These are phyloP conservation scores for Globodera ellingtonae DNA, from an alignment of 1,140 invertebrate species.

Conservation along the genomic window DNA sequence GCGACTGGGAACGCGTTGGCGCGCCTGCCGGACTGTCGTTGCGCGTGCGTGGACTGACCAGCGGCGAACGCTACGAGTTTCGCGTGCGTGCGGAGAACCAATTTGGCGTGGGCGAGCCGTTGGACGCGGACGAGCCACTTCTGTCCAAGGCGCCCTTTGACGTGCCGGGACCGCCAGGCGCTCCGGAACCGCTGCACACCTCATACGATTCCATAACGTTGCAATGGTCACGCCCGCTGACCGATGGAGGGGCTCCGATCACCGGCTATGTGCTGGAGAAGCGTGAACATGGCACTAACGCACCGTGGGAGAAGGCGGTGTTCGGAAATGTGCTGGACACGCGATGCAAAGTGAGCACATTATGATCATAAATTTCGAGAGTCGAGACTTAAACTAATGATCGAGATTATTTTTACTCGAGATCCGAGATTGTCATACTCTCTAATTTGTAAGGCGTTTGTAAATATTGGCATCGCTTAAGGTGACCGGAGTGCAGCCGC, in stretches of 20 bases:
- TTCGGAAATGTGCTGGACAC: slow-evolving; percentile 80
- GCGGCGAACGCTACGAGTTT: slow-evolving; percentile 92
- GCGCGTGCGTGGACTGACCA: slow-evolving; percentile 84
- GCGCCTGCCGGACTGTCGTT: slow-evolving; percentile 86
- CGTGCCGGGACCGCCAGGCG: slow-evolving; percentile 74
- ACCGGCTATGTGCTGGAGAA: slow-evolving; percentile 91
- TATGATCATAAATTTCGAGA: slow-evolving; percentile 66
- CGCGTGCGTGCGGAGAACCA: slow-evolving; percentile 96
- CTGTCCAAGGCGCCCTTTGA: slow-evolving; percentile 88
- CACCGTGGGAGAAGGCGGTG: slow-evolving; percentile 75
- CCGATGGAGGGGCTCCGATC: slow-evolving; percentile 89
- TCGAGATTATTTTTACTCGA: slow-evolving; percentile 62
- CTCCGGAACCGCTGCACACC: slow-evolving; percentile 85
- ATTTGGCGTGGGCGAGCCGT: slow-evolving; percentile 79
- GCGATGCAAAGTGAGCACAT: slow-evolving; percentile 66
- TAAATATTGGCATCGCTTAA: neutral
- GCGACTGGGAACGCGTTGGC: slow-evolving; percentile 84
- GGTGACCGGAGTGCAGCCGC: slow-evolving; percentile 85
- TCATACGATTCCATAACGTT: slow-evolving; percentile 96
- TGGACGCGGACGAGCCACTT: slow-evolving; percentile 82
- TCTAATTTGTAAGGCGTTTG: too few species aligned
- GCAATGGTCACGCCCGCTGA: slow-evolving; percentile 87
- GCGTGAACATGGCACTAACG: slow-evolving; percentile 77
- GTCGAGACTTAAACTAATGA: slow-evolving; percentile 72
- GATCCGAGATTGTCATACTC: neutral